Evolutionary conservation across 2,797 vertebrate species (phyloP).

Genomic region (Sciurus carolinensis): DNA sequence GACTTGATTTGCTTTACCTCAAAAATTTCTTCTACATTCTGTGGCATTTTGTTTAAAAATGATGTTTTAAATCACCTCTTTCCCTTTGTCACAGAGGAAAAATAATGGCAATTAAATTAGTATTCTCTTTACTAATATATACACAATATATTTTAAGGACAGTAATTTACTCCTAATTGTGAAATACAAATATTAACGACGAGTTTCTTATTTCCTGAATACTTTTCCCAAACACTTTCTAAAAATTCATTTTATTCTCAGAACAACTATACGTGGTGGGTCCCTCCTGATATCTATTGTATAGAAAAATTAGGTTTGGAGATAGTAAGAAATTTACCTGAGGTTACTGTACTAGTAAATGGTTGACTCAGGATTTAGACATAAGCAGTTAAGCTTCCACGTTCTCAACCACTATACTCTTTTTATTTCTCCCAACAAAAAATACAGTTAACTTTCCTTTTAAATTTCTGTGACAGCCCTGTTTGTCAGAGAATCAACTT

Average conservation of each 20-base stretch:
- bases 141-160: background rate
- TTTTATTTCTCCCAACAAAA: background rate
- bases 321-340: background rate
- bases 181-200: slow-evolving; percentile 20
- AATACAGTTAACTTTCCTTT: background rate
- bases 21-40: background rate
- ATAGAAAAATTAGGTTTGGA: background rate
- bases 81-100: background rate
- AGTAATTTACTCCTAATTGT: slow-evolving; percentile 28
- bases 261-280: background rate
- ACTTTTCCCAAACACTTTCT: slow-evolving; percentile 31
- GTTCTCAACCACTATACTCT: background rate
- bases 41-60: slow-evolving; percentile 25
- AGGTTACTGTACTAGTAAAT: background rate
- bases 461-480: background rate
- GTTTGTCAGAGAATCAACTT: background rate
- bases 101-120: background rate
- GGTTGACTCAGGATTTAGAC: background rate
- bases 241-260: slow-evolving; percentile 8
- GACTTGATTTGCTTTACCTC: background rate
- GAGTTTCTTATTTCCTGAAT: slow-evolving; percentile 8
- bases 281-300: background rate
- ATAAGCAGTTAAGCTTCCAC: background rate
- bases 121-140: background rate
- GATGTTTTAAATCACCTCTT: background rate